Evolutionary conservation across 2,888 invertebrate genomes (phyloP).

Genomic region (Dicranocentrus wangi): DNA sequence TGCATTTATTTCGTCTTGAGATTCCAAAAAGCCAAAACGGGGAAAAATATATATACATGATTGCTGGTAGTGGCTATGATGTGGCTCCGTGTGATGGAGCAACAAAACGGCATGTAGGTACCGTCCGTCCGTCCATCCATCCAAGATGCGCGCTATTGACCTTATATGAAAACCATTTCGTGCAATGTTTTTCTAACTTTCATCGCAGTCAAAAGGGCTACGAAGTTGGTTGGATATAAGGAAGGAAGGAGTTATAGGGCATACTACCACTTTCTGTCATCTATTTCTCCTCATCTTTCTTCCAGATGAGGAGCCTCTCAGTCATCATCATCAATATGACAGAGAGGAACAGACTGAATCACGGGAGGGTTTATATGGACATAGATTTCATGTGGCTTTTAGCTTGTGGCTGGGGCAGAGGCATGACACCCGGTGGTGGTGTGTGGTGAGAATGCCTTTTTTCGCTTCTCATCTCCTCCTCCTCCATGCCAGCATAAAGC

Average conservation of each 20-base stretch:
- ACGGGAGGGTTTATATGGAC: not conserved
- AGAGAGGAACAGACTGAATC: slow-evolving; percentile 21
- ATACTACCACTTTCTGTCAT: too few species aligned
- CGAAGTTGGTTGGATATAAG: too few species aligned
- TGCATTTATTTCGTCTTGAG: slow-evolving; percentile 15
- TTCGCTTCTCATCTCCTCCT: not conserved
- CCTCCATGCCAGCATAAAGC: not conserved
- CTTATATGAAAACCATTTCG: slow-evolving; percentile 11
- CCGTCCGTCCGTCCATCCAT: not conserved
- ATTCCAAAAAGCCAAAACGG: slow-evolving; percentile 11
- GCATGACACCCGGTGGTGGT: slow-evolving; percentile 14
- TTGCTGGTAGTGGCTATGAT: not conserved
- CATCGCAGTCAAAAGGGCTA: too few species aligned
- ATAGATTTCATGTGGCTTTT: slow-evolving; percentile 6
- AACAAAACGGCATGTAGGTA: slow-evolving; percentile 25
- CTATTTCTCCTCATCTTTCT: slow-evolving; percentile 20
- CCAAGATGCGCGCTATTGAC: slow-evolving; percentile 7
- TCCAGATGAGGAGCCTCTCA: slow-evolving; percentile 17
- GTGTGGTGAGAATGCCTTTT: slow-evolving; percentile 12
- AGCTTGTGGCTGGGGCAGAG: not conserved
- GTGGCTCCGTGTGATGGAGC: not conserved
- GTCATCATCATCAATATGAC: slow-evolving; percentile 28
- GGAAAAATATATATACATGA: not conserved
- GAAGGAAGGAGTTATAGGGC: too few species aligned
- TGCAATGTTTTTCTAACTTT: not conserved